phyloP scores from a whole-genome alignment of 2,113 vertebrate genomes.

The Lipotes vexillifer region DNA sequence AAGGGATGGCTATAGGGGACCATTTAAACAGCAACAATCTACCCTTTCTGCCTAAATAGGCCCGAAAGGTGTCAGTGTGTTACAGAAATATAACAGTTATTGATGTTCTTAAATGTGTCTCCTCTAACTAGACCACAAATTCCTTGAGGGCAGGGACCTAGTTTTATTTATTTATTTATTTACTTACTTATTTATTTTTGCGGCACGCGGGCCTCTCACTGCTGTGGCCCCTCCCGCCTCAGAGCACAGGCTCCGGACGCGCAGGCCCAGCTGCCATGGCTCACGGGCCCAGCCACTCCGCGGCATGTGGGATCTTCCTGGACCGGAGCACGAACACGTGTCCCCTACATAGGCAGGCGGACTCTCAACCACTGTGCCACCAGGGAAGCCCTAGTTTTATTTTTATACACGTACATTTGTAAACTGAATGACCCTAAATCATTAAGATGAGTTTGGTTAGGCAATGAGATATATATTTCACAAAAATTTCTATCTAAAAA shows the following conservation, averaged over 20 bases:
- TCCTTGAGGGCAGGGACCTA: neutral
- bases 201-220: too few species aligned
- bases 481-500: slow-evolving; percentile 7
- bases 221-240: too few species aligned
- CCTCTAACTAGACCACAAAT: slow-evolving; percentile 32
- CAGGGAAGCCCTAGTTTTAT: slow-evolving; percentile 20
- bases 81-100: neutral
- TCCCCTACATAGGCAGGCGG: too few species aligned
- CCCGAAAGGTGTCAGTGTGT: neutral
- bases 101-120: neutral
- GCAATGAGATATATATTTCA: neutral
- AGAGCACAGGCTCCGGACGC: too few species aligned
- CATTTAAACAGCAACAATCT: slow-evolving; percentile 21
- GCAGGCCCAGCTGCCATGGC: too few species aligned
- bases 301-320: too few species aligned
- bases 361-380: too few species aligned
- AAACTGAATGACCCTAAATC: neutral
- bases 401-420: neutral
- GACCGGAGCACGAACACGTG: too few species aligned
- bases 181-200: too few species aligned
- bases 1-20: neutral
- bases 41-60: neutral
- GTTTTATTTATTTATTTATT: too few species aligned
- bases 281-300: too few species aligned
- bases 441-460: neutral